Conservation (phyloP, 2,113 vertebrate species). For the Anseranas semipalmata region DNA sequence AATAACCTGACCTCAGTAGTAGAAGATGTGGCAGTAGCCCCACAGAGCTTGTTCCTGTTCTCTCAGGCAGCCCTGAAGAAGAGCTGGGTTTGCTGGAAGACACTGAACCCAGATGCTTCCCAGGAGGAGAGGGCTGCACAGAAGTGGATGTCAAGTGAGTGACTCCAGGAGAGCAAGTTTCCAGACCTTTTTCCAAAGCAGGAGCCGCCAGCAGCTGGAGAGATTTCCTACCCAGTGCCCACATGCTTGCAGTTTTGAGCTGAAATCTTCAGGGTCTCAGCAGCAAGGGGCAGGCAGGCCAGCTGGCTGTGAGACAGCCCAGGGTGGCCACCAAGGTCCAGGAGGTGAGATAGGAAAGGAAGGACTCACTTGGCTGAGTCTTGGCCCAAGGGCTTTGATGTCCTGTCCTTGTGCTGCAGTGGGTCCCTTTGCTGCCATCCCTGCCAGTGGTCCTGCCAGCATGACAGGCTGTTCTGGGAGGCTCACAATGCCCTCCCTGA, state of each 20-base stretch:
- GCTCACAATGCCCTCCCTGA: fast-evolving
- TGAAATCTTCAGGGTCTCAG: neutral
- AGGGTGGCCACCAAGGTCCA: neutral
- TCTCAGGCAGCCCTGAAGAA: fast-evolving
- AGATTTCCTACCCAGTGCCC: neutral
- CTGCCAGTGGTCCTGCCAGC: neutral
- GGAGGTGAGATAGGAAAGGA: neutral
- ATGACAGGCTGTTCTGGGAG: neutral
- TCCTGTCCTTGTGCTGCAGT: neutral
- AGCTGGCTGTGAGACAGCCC: neutral
- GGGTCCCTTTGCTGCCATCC: neutral
- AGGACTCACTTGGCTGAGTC: neutral
- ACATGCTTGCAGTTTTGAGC: neutral
- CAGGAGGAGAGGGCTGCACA: neutral
- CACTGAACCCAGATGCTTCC: neutral
- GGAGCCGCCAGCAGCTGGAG: neutral
- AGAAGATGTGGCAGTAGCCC: fast-evolving
- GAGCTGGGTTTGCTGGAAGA: neutral
- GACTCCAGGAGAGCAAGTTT: neutral
- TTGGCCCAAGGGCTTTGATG: fast-evolving
- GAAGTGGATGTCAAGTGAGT: neutral
- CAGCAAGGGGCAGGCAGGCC: neutral
- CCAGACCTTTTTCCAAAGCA: neutral
- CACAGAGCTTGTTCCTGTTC: neutral
- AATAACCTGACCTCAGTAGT: neutral